These are phyloP conservation scores for Pseudomyrmex cubaensis DNA, from an alignment of 1,140 invertebrate genomes.

Conservation along the genomic window DNA sequence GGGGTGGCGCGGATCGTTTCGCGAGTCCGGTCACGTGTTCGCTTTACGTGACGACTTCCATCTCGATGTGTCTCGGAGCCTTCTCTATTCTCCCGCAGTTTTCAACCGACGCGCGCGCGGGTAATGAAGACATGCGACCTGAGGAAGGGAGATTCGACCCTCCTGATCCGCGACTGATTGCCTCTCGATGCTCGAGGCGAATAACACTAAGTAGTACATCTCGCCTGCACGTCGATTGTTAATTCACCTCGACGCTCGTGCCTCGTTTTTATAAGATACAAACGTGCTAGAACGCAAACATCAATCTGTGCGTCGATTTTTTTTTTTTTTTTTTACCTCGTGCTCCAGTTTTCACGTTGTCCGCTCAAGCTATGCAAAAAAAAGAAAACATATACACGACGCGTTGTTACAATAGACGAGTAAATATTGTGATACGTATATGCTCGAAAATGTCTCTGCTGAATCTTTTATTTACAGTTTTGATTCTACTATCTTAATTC, in stretches of 20 bases:
- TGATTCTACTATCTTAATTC: neutral
- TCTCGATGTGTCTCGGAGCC: slow-evolving; percentile 1
- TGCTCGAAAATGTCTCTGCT: neutral
- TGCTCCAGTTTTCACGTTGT: slow-evolving; percentile 35
- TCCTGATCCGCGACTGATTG: slow-evolving; percentile 74
- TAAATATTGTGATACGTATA: neutral
- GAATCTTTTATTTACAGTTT: neutral
- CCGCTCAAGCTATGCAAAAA: slow-evolving; percentile 5
- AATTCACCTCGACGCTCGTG: slow-evolving; percentile 28
- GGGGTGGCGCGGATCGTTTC: slow-evolving; percentile 20
- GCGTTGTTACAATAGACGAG: neutral
- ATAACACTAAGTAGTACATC: slow-evolving; percentile 35
- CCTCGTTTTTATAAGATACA: slow-evolving; percentile 41
- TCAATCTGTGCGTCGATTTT: slow-evolving; percentile 19
- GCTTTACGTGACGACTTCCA: slow-evolving; percentile 57
- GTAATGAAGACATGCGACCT: slow-evolving; percentile 65
- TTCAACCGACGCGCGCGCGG: neutral
- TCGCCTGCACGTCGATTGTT: slow-evolving; percentile 48
- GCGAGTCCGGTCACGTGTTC: slow-evolving; percentile 57
- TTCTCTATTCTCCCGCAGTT: slow-evolving; percentile 11
- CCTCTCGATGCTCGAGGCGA: slow-evolving; percentile 44
- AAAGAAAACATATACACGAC: neutral
- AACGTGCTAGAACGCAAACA: slow-evolving; percentile 5
- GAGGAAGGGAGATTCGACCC: slow-evolving; percentile 36
- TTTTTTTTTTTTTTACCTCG: slow-evolving; percentile 12